Conservation (phyloP, 1,140 invertebrate genomes). For the Anagrus nilaparvatae region DNA sequence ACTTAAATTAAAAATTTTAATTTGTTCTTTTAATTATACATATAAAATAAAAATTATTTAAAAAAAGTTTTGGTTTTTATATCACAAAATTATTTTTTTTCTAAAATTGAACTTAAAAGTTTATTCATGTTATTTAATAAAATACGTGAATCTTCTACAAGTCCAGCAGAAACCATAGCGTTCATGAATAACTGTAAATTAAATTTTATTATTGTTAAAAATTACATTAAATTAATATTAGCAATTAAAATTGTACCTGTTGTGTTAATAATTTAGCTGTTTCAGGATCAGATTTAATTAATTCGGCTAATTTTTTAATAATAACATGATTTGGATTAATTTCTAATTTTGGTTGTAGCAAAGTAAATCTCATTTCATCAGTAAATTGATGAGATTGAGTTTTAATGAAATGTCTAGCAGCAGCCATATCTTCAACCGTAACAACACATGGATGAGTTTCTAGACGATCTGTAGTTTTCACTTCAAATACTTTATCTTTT, state of each 20-base stretch:
- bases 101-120: slow-evolving; percentile 71
- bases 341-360: slow-evolving; percentile 85
- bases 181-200: slow-evolving; percentile 74
- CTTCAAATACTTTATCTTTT: slow-evolving; percentile 65
- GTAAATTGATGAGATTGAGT: slow-evolving; percentile 76
- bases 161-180: slow-evolving; percentile 88
- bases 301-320: slow-evolving; percentile 75
- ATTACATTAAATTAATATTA: slow-evolving; percentile 3
- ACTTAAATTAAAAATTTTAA: too few relatives aligned
- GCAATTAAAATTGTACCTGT: slow-evolving; percentile 52
- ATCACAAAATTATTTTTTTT: slow-evolving; percentile 71
- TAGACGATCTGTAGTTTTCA: slow-evolving; percentile 73
- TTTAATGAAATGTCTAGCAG: slow-evolving; percentile 85
- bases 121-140: slow-evolving; percentile 79
- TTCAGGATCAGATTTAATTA: slow-evolving; percentile 64
- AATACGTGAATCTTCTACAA: slow-evolving; percentile 84
- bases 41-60: too few relatives aligned
- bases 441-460: slow-evolving; percentile 88
- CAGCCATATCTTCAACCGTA: slow-evolving; percentile 92
- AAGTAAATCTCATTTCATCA: slow-evolving; percentile 75
- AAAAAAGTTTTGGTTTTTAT: too few relatives aligned
- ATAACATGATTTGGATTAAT: slow-evolving; percentile 89
- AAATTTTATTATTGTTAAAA: slow-evolving; percentile 14
- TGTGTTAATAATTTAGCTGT: slow-evolving; percentile 76
- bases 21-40: too few relatives aligned